These are phyloP conservation scores for Esox masquinongy DNA, from an alignment of 2,797 vertebrate species.

Conservation along the genomic window DNA sequence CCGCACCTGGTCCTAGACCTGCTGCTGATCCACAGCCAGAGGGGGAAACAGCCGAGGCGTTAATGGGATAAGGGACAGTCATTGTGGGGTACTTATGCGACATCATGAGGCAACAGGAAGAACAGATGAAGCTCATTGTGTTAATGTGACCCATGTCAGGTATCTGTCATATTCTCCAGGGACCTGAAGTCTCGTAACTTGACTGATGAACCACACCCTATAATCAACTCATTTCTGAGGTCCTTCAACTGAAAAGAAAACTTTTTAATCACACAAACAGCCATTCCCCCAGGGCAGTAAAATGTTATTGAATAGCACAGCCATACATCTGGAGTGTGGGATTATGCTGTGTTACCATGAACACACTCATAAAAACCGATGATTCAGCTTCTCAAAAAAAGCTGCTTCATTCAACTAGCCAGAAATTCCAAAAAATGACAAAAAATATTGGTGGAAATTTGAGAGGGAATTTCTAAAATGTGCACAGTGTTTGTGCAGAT, in stretches of 20 bases:
- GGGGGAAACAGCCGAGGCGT: constrained; percentile 51
- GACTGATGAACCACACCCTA: not conserved
- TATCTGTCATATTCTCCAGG: constrained; percentile 13
- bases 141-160: constrained; percentile 33
- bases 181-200: not conserved
- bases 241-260: not conserved
- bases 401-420: constrained; percentile 5
- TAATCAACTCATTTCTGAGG: not conserved
- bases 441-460: constrained; percentile 29
- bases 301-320: constrained; percentile 8
- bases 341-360: constrained; percentile 28
- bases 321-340: constrained; percentile 30
- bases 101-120: constrained; percentile 49
- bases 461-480: not conserved
- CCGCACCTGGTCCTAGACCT: constrained; percentile 66
- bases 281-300: not conserved
- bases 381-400: constrained; percentile 40
- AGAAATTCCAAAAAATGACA: constrained; percentile 18
- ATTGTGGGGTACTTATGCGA: constrained; percentile 56
- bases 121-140: constrained; percentile 53
- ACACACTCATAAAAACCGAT: constrained; percentile 35
- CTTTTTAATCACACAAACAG: not conserved
- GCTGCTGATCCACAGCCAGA: constrained; percentile 39
- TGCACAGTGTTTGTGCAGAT: not conserved
- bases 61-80: constrained; percentile 67